Percentiles rank a stretch among this genome's conserved stretches.
These are phyloP conservation scores for Odontesthes bonariensis DNA, from an alignment of 2,113 vertebrate species.

Conservation along the genomic window DNA sequence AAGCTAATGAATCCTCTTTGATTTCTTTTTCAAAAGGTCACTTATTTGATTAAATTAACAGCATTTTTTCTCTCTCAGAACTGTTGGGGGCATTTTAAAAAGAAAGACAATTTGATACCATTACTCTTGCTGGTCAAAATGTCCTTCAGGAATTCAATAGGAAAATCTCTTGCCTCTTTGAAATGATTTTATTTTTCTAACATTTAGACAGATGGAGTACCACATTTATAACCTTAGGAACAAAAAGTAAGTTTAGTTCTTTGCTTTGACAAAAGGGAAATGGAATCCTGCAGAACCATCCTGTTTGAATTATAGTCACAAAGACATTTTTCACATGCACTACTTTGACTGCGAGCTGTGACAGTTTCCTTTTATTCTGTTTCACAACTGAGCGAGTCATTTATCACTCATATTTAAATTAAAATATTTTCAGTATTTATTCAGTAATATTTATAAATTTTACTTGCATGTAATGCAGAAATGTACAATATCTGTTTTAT, in stretches of 20 bases:
- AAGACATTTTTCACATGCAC: background rate
- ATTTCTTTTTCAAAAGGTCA: conserved; percentile 87
- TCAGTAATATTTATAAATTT: background rate
- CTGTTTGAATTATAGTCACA: conserved; percentile 1
- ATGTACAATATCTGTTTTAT: conserved; percentile 26
- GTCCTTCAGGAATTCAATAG: conserved; percentile 59
- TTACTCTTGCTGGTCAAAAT: conserved; percentile 59
- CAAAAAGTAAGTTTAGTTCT: conserved; percentile 1
- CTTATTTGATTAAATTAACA: conserved; percentile 87
- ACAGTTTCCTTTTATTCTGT: background rate
- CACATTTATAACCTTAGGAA: conserved; percentile 14
- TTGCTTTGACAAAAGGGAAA: conserved; percentile 1
- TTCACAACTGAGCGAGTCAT: conserved; percentile 14
- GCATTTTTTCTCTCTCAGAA: conserved; percentile 61
- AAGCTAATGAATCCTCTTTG: conserved; percentile 88
- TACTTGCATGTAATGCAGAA: conserved; percentile 16
- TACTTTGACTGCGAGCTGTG: background rate
- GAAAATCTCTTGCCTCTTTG: conserved; percentile 38
- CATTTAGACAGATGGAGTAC: conserved; percentile 28
- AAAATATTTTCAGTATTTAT: background rate
- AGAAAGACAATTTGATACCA: conserved; percentile 76
- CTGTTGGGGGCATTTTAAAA: conserved; percentile 75
- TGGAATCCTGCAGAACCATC: conserved; percentile 7
- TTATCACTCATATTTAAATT: background rate
- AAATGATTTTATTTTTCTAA: conserved; percentile 53